These are phyloP conservation scores for Trogon melanurus DNA, from an alignment of 2,113 vertebrate genomes.

Conservation along the genomic window DNA sequence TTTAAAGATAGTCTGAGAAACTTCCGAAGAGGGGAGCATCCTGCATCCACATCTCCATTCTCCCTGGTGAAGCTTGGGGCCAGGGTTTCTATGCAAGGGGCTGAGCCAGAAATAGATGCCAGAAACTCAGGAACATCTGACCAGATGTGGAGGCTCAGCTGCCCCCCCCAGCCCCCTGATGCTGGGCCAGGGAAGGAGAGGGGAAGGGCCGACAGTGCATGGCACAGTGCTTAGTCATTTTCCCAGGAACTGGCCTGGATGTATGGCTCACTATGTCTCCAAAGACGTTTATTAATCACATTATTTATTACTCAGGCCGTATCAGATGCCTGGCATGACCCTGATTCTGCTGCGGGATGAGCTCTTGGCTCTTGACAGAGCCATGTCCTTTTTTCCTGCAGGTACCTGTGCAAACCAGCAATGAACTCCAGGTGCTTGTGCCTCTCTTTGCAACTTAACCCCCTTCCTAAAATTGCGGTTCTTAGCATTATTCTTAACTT, in stretches of 20 bases:
- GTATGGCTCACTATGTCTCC: not conserved
- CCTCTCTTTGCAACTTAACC: not conserved
- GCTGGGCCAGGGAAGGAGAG: not conserved
- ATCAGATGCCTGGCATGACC: not conserved
- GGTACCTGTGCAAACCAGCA: not conserved
- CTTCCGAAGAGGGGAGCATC: not conserved
- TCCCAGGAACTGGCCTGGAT: not conserved
- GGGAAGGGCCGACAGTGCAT: not conserved
- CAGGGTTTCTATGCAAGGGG: not conserved
- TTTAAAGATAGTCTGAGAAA: not conserved
- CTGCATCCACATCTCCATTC: not conserved
- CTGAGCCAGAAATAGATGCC: not conserved
- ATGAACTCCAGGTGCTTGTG: not conserved
- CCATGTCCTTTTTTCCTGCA: accelerated
- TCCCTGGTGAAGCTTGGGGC: not conserved
- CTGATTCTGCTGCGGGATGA: not conserved
- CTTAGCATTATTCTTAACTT: not conserved
- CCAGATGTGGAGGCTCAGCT: not conserved
- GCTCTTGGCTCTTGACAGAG: accelerated
- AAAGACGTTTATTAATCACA: not conserved
- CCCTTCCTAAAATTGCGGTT: not conserved
- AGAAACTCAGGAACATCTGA: not conserved
- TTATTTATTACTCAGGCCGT: not conserved
- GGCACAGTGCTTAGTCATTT: constrained; percentile 10
- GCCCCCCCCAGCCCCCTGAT: too few species aligned